Evolutionary conservation across 2,797 vertebrate genomes (phyloP).

Genomic region (Mustela erminea): DNA sequence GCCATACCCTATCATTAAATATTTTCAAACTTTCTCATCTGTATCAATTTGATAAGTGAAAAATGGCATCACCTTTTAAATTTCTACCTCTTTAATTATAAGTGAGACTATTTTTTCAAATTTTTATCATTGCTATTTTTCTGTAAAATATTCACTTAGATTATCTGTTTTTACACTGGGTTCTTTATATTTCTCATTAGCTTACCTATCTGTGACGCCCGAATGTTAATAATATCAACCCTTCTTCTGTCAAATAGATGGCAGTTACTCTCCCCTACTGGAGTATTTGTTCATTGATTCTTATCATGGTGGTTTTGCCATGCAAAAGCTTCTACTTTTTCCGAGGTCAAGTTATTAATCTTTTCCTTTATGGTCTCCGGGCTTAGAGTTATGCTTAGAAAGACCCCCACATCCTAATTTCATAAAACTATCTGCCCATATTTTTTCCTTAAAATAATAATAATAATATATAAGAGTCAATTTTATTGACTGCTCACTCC

Average conservation of each 20-base stretch:
- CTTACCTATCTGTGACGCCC: slow-evolving; percentile 27
- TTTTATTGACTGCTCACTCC: slow-evolving; percentile 23
- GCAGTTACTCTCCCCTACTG: slow-evolving; percentile 42
- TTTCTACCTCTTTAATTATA: slow-evolving; percentile 66
- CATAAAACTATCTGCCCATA: slow-evolving; percentile 31
- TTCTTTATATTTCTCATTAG: slow-evolving; percentile 52
- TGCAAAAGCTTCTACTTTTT: slow-evolving; percentile 61
- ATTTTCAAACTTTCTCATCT: slow-evolving; percentile 57
- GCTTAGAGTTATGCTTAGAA: slow-evolving; percentile 43
- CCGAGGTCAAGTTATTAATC: slow-evolving; percentile 59
- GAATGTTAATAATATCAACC: slow-evolving; percentile 53
- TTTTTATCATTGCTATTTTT: slow-evolving; percentile 53
- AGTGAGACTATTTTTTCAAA: slow-evolving; percentile 41
- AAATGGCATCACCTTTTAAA: slow-evolving; percentile 61
- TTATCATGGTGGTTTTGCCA: slow-evolving; percentile 43
- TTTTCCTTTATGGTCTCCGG: slow-evolving; percentile 45
- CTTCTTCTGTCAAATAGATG: slow-evolving; percentile 49
- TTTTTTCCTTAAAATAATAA: slow-evolving; percentile 63
- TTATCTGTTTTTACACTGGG: not conserved
- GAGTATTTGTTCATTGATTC: slow-evolving; percentile 52
- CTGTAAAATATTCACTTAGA: slow-evolving; percentile 41
- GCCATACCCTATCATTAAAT: not conserved
- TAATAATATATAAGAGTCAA: not conserved
- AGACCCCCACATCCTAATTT: slow-evolving; percentile 30
- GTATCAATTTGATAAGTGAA: slow-evolving; percentile 36